These are phyloP conservation scores for Andrena minutula DNA, from an alignment of 2,888 invertebrate species.

Conservation along the genomic window DNA sequence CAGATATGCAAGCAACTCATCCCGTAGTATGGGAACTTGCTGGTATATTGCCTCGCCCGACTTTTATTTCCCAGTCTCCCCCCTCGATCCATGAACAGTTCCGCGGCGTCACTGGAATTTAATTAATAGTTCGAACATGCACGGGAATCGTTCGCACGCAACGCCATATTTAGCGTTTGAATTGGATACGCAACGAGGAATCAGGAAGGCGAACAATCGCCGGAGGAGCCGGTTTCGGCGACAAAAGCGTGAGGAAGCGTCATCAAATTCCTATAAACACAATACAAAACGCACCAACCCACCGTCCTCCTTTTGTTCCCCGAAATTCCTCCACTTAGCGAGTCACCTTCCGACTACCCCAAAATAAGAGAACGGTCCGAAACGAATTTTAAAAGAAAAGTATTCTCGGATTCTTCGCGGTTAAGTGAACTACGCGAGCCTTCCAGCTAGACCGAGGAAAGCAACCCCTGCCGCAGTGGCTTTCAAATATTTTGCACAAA, in stretches of 20 bases:
- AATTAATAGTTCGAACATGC: constrained; percentile 36
- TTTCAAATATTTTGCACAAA: constrained; percentile 21
- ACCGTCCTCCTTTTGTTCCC: too few species aligned
- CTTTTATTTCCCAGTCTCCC: constrained; percentile 9
- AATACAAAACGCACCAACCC: background rate
- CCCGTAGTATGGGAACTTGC: constrained; percentile 14
- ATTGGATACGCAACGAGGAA: background rate
- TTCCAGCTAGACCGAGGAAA: background rate
- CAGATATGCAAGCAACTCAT: constrained; percentile 14
- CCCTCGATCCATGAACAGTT: constrained; percentile 4
- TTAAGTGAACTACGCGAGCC: background rate
- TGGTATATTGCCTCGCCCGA: constrained; percentile 25
- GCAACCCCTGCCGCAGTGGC: background rate
- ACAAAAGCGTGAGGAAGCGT: background rate
- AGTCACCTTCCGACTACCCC: too few species aligned
- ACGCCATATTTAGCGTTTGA: background rate
- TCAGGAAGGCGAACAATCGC: background rate
- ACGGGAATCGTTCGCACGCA: background rate
- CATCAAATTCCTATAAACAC: background rate
- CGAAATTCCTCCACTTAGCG: too few species aligned
- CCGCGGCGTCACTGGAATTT: constrained; percentile 27
- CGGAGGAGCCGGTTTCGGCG: background rate
- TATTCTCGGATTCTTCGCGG: background rate
- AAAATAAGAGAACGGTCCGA: too few species aligned
- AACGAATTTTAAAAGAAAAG: too few species aligned